A percentile compares a stretch with the other conserved stretches of the same genome.
Conservation (phyloP, 2,797 vertebrate species). For the Danio aesculapii region DNA sequence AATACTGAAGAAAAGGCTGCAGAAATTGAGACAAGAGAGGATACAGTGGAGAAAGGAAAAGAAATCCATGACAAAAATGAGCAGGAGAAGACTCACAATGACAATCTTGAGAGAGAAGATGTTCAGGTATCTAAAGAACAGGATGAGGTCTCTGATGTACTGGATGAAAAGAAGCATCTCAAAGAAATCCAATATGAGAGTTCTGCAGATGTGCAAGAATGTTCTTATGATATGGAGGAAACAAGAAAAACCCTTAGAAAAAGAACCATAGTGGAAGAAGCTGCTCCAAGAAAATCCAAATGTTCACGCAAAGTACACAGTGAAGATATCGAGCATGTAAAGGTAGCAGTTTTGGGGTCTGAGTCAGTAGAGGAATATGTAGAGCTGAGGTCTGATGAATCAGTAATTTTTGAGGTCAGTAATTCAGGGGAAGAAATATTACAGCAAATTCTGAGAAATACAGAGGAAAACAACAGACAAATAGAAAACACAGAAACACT, state of each 20-base stretch:
- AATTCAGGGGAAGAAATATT: slow-evolving; percentile 6
- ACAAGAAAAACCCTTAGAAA: slow-evolving; percentile 42
- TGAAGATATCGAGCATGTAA: slow-evolving; percentile 35
- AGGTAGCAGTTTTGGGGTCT: neutral
- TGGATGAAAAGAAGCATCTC: slow-evolving; percentile 6
- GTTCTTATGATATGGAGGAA: slow-evolving; percentile 31
- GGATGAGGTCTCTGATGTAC: slow-evolving; percentile 5
- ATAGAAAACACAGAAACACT: neutral
- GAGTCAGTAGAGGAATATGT: slow-evolving; percentile 12
- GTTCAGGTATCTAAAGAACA: slow-evolving; percentile 15
- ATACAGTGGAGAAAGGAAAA: neutral
- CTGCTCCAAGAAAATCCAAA: slow-evolving; percentile 40
- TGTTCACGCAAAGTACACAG: slow-evolving; percentile 46
- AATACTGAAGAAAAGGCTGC: neutral
- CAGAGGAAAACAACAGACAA: neutral
- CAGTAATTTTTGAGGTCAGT: neutral
- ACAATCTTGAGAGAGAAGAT: slow-evolving; percentile 5
- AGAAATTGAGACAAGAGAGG: slow-evolving; percentile 3
- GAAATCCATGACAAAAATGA: neutral
- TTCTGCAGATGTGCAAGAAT: slow-evolving; percentile 14
- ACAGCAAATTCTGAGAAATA: slow-evolving; percentile 11
- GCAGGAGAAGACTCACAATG: neutral
- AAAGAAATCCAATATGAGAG: neutral
- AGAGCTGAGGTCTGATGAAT: neutral
- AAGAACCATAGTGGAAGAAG: slow-evolving; percentile 25